A percentile compares a stretch with the other conserved stretches of the same genome.
Conservation (phyloP, 2,888 invertebrate species). For the Petrolisthes manimaculis region DNA sequence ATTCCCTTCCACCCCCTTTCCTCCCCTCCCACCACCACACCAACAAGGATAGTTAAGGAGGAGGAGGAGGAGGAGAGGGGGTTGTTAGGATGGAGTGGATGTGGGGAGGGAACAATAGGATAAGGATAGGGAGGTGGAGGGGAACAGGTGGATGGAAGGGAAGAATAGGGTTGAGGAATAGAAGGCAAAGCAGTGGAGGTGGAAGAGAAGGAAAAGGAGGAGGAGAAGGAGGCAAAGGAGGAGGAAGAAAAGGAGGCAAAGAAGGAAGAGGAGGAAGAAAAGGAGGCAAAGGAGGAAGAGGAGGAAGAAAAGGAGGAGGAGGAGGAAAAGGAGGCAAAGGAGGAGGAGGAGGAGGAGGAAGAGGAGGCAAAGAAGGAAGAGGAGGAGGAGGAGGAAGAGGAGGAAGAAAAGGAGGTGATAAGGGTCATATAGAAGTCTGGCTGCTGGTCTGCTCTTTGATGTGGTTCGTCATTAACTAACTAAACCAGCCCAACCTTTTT, state of each 20-base stretch:
- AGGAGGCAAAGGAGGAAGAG: background rate
- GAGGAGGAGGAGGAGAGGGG: background rate
- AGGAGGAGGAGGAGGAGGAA: background rate
- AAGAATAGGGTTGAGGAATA: no score
- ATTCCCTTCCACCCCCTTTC: background rate
- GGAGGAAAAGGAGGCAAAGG: background rate
- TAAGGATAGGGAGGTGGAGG: background rate
- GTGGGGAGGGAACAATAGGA: background rate
- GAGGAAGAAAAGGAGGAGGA: constrained; percentile 4
- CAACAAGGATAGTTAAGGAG: no score
- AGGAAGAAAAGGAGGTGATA: no score
- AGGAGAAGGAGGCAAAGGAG: constrained; percentile 12
- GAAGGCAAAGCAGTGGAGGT: background rate
- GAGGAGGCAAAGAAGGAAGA: no score
- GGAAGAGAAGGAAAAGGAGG: background rate
- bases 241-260: background rate
- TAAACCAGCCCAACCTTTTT: background rate
- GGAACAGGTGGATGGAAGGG: background rate
- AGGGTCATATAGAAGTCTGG: background rate
- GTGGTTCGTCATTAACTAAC: background rate
- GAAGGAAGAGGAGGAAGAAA: background rate
- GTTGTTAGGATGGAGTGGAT: background rate
- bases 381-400: constrained; percentile 6
- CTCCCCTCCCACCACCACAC: background rate
- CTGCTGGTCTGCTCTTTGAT: background rate